A percentile compares a stretch with the other conserved stretches of the same genome.
Evolutionary conservation across 2,888 invertebrate species (phyloP).

Genomic region (Calameuta pallipes): DNA sequence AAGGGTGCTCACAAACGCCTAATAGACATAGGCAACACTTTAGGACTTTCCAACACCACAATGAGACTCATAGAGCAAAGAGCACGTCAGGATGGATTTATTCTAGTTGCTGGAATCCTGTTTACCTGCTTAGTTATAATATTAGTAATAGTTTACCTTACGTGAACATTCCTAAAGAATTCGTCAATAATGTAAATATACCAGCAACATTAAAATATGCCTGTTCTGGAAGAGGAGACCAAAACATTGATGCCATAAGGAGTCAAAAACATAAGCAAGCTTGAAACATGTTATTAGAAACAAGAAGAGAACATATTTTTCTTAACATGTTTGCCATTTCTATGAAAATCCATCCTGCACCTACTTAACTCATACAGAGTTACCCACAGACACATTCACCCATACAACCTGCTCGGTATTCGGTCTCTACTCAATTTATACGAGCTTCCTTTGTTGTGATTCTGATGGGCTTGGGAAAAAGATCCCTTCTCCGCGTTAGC

Average conservation of each 20-base stretch:
- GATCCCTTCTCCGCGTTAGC: slow-evolving; percentile 22
- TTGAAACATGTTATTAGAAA: background rate
- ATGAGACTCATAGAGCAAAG: slow-evolving; percentile 93
- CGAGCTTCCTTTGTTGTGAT: slow-evolving; percentile 24
- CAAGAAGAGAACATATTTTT: background rate
- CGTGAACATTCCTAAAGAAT: slow-evolving; percentile 55
- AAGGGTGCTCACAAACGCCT: slow-evolving; percentile 89
- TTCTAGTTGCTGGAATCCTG: slow-evolving; percentile 89
- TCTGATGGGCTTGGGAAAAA: slow-evolving; percentile 23
- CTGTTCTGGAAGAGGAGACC: background rate
- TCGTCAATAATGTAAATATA: background rate
- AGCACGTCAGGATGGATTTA: slow-evolving; percentile 87
- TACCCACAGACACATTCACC: background rate
- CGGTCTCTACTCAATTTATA: background rate
- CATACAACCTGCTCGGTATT: background rate
- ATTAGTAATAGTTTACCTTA: slow-evolving; percentile 78
- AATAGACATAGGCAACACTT: slow-evolving; percentile 89
- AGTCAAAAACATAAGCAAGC: background rate
- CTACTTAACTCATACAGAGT: background rate
- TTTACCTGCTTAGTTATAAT: slow-evolving; percentile 84
- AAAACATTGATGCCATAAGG: background rate
- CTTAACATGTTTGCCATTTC: background rate
- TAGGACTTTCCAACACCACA: slow-evolving; percentile 94
- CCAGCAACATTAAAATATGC: background rate
- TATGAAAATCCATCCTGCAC: background rate